These are phyloP conservation scores for Gandaritis pyraliata DNA, from an alignment of 2,888 invertebrate genomes.

Conservation along the genomic window DNA sequence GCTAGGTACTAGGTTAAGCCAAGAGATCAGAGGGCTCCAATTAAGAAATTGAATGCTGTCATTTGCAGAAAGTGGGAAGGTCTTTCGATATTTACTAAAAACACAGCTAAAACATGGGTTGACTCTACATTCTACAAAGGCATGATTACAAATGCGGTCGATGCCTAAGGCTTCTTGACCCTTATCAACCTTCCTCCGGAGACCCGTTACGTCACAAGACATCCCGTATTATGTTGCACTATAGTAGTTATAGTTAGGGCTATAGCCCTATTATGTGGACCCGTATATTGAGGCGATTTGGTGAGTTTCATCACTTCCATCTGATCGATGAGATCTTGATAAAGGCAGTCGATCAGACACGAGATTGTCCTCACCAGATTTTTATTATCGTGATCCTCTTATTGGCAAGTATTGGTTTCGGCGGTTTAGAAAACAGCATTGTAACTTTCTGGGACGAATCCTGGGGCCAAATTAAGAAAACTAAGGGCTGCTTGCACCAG, in stretches of 20 bases:
- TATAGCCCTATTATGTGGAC: constrained; percentile 10
- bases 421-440: not conserved
- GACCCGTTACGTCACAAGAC: constrained; percentile 24
- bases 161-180: constrained; percentile 32
- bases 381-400: constrained; percentile 22
- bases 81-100: too few relatives aligned
- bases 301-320: constrained; percentile 30
- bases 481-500: too few relatives aligned
- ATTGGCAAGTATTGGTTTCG: not conserved
- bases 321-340: constrained; percentile 34
- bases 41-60: too few relatives aligned
- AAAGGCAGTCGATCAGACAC: constrained; percentile 25
- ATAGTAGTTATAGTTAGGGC: constrained; percentile 1
- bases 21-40: too few relatives aligned
- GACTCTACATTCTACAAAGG: not conserved
- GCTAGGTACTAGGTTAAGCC: too few relatives aligned
- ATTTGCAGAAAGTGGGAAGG: too few relatives aligned
- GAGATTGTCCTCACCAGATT: constrained; percentile 16
- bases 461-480: not conserved
- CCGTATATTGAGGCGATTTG: constrained; percentile 11
- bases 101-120: too few relatives aligned
- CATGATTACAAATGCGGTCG: not conserved
- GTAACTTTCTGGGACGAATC: not conserved
- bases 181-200: constrained; percentile 35
- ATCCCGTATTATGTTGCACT: constrained; percentile 16